Conservation (phyloP, 2,888 invertebrate species). For the Ceriagrion tenellum region DNA sequence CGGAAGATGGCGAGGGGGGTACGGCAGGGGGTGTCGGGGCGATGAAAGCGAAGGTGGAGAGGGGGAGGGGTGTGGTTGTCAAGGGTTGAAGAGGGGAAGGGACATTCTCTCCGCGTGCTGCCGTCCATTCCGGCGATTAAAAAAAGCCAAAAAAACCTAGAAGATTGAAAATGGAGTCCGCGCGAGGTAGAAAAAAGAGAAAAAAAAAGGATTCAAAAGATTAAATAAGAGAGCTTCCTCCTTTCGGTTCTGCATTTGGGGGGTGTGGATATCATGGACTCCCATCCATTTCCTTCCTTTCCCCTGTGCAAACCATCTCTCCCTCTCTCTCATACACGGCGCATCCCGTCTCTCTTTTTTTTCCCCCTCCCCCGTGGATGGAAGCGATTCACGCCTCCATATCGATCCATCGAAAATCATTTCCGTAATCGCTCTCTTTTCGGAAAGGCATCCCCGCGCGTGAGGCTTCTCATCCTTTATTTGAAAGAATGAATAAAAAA, state of each 20-base stretch:
- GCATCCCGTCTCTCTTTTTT: not conserved
- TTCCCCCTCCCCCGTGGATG: not conserved
- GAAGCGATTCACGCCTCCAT: not conserved
- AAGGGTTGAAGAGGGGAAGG: not conserved
- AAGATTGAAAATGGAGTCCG: not conserved
- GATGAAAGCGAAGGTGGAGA: too few relatives aligned
- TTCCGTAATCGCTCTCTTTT: conserved; percentile 55
- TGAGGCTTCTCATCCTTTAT: not conserved
- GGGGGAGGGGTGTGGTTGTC: too few relatives aligned
- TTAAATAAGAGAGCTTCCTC: not conserved
- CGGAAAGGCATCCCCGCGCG: conserved; percentile 22
- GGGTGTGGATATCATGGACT: not conserved
- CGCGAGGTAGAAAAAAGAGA: not conserved
- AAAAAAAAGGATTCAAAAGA: not conserved
- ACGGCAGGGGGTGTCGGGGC: not conserved
- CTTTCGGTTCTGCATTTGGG: not conserved
- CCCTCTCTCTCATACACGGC: not conserved
- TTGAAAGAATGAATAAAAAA: not conserved
- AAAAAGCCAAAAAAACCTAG: not conserved
- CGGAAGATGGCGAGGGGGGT: not conserved
- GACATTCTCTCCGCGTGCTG: not conserved
- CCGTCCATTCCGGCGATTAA: conserved; percentile 51
- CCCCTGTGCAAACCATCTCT: not conserved
- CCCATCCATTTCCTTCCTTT: not conserved
- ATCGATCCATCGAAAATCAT: conserved; percentile 57